phyloP scores from a whole-genome alignment of 2,797 vertebrate genomes.

The Acanthopagrus latus region DNA sequence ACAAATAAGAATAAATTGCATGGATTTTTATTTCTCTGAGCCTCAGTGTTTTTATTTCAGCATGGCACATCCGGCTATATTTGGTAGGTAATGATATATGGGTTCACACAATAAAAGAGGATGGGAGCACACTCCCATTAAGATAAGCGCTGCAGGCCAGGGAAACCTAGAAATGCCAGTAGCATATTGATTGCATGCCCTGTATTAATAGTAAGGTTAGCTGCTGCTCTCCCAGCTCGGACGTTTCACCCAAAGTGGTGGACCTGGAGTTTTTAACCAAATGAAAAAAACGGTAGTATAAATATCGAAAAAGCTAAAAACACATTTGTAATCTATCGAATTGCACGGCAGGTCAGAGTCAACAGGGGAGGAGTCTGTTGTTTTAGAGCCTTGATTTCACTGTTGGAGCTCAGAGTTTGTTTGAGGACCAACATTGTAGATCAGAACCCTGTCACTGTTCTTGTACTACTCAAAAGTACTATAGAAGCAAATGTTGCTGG shows the following conservation, averaged over 20 bases:
- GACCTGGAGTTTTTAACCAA: conserved; percentile 39
- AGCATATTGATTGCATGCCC: conserved; percentile 81
- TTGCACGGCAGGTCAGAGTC: conserved; percentile 1
- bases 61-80: conserved; percentile 67
- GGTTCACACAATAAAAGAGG: conserved; percentile 80
- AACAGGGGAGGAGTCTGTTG: not conserved
- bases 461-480: not conserved
- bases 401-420: conserved; percentile 17
- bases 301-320: conserved; percentile 10
- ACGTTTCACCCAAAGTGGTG: conserved; percentile 54
- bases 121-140: conserved; percentile 80
- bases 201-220: conserved; percentile 73
- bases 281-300: conserved; percentile 11
- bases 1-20: conserved; percentile 67
- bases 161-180: conserved; percentile 80
- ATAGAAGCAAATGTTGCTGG: not conserved
- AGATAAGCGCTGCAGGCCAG: conserved; percentile 79
- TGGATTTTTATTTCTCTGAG: conserved; percentile 40
- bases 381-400: not conserved
- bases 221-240: conserved; percentile 51
- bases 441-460: not conserved
- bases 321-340: not conserved
- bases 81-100: conserved; percentile 83
- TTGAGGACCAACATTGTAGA: not conserved
- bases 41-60: conserved; percentile 66